Evolutionary conservation across 2,888 invertebrate species (phyloP), one percentile per base, ranked within the genome.

Genomic region (Amiota communis): DNA sequence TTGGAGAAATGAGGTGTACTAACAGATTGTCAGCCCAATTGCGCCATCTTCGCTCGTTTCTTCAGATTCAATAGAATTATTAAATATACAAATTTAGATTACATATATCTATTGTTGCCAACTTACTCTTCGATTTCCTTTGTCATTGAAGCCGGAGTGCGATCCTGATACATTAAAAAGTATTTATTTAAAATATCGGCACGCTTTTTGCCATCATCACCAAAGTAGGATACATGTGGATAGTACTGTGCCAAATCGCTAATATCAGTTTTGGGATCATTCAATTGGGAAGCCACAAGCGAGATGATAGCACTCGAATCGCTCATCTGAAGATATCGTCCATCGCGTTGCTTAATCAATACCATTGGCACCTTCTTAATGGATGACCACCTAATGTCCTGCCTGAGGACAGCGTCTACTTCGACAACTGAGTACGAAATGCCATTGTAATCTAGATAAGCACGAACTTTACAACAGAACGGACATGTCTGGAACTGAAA

Each of bases 401-500:
- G 95, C 20, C 97, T 92, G 0, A 97, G 91, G 0, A 99, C 97
- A 11, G 99, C 98, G 90, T 99, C 98, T 0, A 99, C 99, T 91
- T 99, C 99, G 3, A 99, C 95, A 9, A 99, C 93, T 81, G 99
- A 95, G 88, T 99, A 99, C 0, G 96, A 96, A 73, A 99, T 93
- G 1, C 98, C 98, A 88, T 95, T 93, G 82, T 95, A 97, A 89
- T 99, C 98, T 12, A 99, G 91, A 88, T 95, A 96, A 0, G 97
- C 95, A 74, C 98, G 92, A 1, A 90, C 90, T 91, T 98, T 99
- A 87, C 98, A 98, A 90, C 98, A 98, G 89, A 98, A 99, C 0
- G 99, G 99, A 87, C 99, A 99, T 0, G 98, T 98, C 85, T 98
- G 96, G 88, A 98, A 99, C 91, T 99, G 99, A 87, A 96, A 99